Evolutionary conservation across 1,140 invertebrate genomes (phyloP).

Genomic region (Odontomachus brunneus): DNA sequence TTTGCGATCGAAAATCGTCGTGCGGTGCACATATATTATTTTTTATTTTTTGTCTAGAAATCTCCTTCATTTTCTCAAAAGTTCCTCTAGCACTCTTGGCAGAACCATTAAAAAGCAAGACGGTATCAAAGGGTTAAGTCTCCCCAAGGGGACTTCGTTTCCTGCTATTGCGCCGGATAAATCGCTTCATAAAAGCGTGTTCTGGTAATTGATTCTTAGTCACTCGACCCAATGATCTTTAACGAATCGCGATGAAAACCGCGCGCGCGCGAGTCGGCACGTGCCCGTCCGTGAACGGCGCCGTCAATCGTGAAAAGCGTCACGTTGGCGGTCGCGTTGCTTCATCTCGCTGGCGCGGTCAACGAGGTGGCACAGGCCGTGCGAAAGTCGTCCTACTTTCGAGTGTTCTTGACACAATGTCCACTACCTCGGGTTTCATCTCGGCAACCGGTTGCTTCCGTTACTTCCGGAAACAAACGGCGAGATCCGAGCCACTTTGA

Average conservation of each 20-base stretch:
- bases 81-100: too few relatives aligned
- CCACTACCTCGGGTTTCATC: neutral
- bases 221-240: conserved; percentile 41
- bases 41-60: too few relatives aligned
- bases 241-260: conserved; percentile 55
- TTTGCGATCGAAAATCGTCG: too few relatives aligned
- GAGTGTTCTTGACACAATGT: conserved; percentile 15
- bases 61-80: too few relatives aligned
- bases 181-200: conserved; percentile 35
- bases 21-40: too few relatives aligned
- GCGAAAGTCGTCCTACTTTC: conserved; percentile 60
- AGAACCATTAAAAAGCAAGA: too few relatives aligned
- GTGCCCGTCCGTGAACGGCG: conserved; percentile 60
- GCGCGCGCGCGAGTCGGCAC: conserved; percentile 48
- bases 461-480: too few relatives aligned
- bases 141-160: neutral
- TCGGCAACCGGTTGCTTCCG: neutral
- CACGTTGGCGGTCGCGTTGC: conserved; percentile 3
- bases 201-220: conserved; percentile 17
- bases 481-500: too few relatives aligned
- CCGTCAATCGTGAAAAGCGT: conserved; percentile 60
- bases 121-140: neutral
- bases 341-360: conserved; percentile 16
- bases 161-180: neutral
- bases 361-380: conserved; percentile 9